Conservation (phyloP, 2,888 invertebrate genomes). For the Noctua janthe region DNA sequence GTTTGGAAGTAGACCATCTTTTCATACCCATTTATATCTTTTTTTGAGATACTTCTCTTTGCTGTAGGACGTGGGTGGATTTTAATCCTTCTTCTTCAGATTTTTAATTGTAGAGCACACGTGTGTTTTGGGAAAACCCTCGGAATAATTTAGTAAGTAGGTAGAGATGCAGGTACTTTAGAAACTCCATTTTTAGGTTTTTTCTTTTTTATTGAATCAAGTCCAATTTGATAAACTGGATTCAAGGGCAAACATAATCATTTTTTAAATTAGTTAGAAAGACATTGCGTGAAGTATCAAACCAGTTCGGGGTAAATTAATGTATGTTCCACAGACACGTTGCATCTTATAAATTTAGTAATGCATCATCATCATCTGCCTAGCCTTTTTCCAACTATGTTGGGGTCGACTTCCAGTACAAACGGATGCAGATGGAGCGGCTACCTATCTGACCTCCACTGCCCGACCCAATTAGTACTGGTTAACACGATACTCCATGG, state of each 20-base stretch:
- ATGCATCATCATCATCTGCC: background rate
- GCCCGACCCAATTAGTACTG: no score
- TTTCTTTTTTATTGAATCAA: background rate
- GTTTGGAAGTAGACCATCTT: no score
- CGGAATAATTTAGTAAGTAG: background rate
- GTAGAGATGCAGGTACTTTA: background rate
- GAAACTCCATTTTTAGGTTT: background rate
- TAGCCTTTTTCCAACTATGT: background rate
- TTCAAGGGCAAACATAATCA: background rate
- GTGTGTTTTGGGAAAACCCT: background rate
- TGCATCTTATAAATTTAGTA: background rate
- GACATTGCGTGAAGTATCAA: background rate
- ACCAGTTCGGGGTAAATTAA: background rate
- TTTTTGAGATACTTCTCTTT: no score
- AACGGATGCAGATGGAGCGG: no score
- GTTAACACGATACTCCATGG: no score
- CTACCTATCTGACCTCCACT: no score
- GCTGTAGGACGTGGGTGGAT: no score
- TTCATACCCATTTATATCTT: no score
- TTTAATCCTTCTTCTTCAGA: no score
- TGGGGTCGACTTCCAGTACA: background rate
- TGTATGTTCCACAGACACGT: background rate
- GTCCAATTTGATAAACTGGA: background rate
- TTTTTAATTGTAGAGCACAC: background rate
- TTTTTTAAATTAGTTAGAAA: background rate